These are phyloP conservation scores for Alosa sapidissima DNA, from an alignment of 2,797 vertebrate species.

Conservation along the genomic window DNA sequence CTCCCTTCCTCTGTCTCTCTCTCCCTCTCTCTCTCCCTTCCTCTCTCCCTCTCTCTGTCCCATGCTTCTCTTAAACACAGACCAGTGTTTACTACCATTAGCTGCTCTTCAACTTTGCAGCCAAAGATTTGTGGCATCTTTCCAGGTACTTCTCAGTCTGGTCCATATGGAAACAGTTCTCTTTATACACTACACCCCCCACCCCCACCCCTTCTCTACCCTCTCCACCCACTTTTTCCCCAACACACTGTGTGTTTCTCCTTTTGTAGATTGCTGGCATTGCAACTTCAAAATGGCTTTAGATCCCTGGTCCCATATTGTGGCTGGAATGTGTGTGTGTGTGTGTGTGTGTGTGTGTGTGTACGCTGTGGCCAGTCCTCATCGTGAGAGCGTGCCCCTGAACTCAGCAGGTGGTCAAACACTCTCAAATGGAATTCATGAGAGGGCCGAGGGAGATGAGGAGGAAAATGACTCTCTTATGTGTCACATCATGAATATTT, in stretches of 20 bases:
- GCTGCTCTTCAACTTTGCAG: constrained; percentile 65
- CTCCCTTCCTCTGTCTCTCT: background rate
- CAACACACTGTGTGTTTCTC: constrained; percentile 44
- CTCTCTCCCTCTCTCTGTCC: background rate
- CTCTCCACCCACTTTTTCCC: constrained; percentile 47
- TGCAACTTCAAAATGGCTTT: constrained; percentile 70
- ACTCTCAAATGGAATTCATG: constrained; percentile 61
- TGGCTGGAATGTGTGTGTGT: constrained; percentile 59
- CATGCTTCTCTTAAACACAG: constrained; percentile 33
- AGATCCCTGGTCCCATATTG: constrained; percentile 63
- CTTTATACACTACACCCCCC: constrained; percentile 60
- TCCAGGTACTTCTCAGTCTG: constrained; percentile 71
- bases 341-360: constrained; percentile 36
- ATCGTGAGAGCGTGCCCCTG: constrained; percentile 42
- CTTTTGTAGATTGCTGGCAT: constrained; percentile 71
- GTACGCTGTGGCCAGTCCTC: constrained; percentile 39
- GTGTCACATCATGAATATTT: constrained; percentile 15
- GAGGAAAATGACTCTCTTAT: constrained; percentile 20
- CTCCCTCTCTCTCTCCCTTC: background rate
- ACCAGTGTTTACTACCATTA: constrained; percentile 60
- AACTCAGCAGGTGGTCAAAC: constrained; percentile 58
- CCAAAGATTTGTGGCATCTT: constrained; percentile 70
- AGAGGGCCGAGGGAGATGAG: constrained; percentile 47
- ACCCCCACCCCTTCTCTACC: constrained; percentile 31
- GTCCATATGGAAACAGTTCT: constrained; percentile 73